Evolutionary conservation across 2,113 vertebrate species (phyloP), one percentile per base, ranked within the genome.

Genomic region (Caranx melampygus): DNA sequence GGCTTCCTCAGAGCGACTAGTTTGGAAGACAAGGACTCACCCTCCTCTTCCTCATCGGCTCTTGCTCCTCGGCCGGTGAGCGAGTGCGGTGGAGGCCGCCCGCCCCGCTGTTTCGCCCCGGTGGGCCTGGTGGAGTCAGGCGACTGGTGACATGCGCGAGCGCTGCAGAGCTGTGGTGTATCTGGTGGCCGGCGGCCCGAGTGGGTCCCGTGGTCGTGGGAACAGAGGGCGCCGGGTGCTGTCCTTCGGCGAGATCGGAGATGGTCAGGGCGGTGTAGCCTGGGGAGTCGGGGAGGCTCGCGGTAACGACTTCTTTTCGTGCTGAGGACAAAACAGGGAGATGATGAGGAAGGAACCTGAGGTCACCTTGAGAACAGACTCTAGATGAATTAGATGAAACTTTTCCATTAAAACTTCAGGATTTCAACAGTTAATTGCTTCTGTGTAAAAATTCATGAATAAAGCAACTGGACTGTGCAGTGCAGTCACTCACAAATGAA

Each of bases 81-180:
- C 89, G 86, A 1, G 88, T 87, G 84, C 87, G 91, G 58, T 88
- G 89, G 70, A 81, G 87, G 77, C 81, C 86, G 13, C 86, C 87
- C 21, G 69, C 81, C 75, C n/a, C 92, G 81, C 59, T 89, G 91
- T 16, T 92, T 91, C 68, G 88, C 77, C 44, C 72, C 70, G 96
- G 75, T 95, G 84, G 6, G 93, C 95, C 13, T 94, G 86, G 2
- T 94, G 91, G 94, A 84, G 81, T 98, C 98, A 0, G 96, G 93
- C 5, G 97, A 95, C 66, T 97, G 96, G 97, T 96, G 77, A 99
- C 95, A 99, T 97, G 63, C 98, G 95, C 0, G 98, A 99, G 63
- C 98, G 95, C 94, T 99, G 98, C 76, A 99, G 95, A 12, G 98
- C 98, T 66, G 98, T 94, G 44, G 96, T 98, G 94, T 99, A 99